Base-by-base conservation (phyloP, 1,140 invertebrate genomes). In the Myzus persicae region DNA sequence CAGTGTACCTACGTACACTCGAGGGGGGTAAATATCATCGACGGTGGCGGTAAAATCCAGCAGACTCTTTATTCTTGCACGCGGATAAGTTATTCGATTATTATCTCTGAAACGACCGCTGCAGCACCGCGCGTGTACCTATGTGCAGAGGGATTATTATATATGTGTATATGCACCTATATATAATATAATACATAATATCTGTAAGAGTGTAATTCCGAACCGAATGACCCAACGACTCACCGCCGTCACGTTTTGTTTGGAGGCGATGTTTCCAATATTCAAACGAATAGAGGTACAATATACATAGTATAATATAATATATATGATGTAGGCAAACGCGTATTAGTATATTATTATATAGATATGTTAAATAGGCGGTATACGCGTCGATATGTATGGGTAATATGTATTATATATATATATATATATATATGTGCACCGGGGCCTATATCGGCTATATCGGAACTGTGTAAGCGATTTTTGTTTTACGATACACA, bases 161-260 rank as follows among this genome's bases (percentile, higher is more conserved):
- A 8, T 38, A 9, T 81, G 36, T 82, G n/a, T 18, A 38, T 81
- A 36, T 81, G 20, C n/a, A n/a, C n/a, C n/a, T 40, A 14, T 82
- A 38, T 81, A 82, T 38, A 81, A 2, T 22, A 82, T 82, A 24
- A 82, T 81, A 38, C n/a, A 36, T 44, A 85, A 42, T 85, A 31
- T 26, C 40, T 26, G 5, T 24, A 18, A 85, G 82, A 85, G 88
- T 59, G 38, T 54, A 40, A 90, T 90, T 48, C 48, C 36, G n/a
- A 59, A 90, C 36, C 88, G 51, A 59, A 90, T 40, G 48, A 59
- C 48, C 88, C 88, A 36, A 90, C 51, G 36, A 54, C 24, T 76
- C 59, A n/a, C 54, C 51, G 54, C 90, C 90, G 90, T 81, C 90
- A 91, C 90, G 90, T 91, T 91, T 91, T 81, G 40, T 91, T 91